These are phyloP conservation scores for Drosophila vallismaia DNA, from an alignment of 2,888 invertebrate species.

Conservation along the genomic window DNA sequence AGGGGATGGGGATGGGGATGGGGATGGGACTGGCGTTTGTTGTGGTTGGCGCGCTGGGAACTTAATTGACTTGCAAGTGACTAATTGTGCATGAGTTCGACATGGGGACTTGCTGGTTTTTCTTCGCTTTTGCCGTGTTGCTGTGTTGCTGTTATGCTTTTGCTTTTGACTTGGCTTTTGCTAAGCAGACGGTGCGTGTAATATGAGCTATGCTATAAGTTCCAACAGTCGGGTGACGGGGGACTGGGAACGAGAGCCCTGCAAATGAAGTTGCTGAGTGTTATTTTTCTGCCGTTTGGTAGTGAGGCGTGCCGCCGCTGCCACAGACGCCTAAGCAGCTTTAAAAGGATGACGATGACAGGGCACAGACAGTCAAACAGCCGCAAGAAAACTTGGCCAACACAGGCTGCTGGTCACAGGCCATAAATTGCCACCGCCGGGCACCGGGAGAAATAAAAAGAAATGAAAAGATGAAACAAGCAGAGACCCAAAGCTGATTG, in stretches of 20 bases:
- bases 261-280: constrained; percentile 68
- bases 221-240: not conserved
- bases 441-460: constrained; percentile 2
- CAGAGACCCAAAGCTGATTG: constrained; percentile 24
- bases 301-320: constrained; percentile 47
- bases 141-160: not conserved
- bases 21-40: constrained; percentile 51
- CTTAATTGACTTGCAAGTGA: constrained; percentile 80
- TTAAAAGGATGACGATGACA: constrained; percentile 63
- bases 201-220: constrained; percentile 63
- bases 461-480: constrained; percentile 26
- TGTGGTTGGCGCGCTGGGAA: constrained; percentile 68
- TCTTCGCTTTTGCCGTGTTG: not conserved
- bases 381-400: constrained; percentile 34
- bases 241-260: constrained; percentile 34
- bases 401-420: constrained; percentile 30
- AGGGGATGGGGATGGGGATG: constrained; percentile 5
- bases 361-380: constrained; percentile 32
- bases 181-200: constrained; percentile 62
- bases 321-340: constrained; percentile 50
- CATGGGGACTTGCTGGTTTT: constrained; percentile 39
- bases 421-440: constrained; percentile 44
- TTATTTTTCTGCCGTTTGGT: constrained; percentile 33
- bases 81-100: constrained; percentile 80
- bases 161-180: constrained; percentile 15